Evolutionary conservation across 2,113 vertebrate species (phyloP).

Genomic region (Entelurus aequoreus): DNA sequence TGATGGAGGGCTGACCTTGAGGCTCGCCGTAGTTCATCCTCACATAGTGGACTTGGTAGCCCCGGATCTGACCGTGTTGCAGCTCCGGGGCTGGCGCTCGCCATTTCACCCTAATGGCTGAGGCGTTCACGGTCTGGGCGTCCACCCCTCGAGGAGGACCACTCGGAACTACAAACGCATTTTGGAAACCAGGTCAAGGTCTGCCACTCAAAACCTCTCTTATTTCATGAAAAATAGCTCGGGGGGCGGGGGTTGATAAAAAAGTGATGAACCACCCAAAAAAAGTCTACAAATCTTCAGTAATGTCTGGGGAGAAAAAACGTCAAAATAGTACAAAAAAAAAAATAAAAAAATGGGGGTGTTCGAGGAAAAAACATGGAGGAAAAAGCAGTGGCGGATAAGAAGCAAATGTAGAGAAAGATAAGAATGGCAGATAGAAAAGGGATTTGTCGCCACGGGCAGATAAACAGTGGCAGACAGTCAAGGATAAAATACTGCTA

Average conservation of each 20-base stretch:
- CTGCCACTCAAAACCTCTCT: slow-evolving; percentile 41
- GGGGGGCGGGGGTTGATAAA: slow-evolving; percentile 46
- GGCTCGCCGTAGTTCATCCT: slow-evolving; percentile 87
- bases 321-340: slow-evolving; percentile 63
- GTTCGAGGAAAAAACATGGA: slow-evolving; percentile 78
- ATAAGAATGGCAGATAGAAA: slow-evolving; percentile 63
- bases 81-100: slow-evolving; percentile 86
- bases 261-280: slow-evolving; percentile 43
- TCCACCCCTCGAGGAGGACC: slow-evolving; percentile 92
- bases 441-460: slow-evolving; percentile 56
- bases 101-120: slow-evolving; percentile 91
- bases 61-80: slow-evolving; percentile 90
- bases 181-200: slow-evolving; percentile 80
- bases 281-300: slow-evolving; percentile 42
- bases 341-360: slow-evolving; percentile 69
- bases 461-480: slow-evolving; percentile 62
- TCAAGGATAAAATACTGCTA: slow-evolving; percentile 60
- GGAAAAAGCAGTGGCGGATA: slow-evolving; percentile 86
- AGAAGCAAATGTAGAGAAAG: slow-evolving; percentile 76
- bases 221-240: slow-evolving; percentile 27
- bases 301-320: slow-evolving; percentile 53
- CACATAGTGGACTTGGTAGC: slow-evolving; percentile 95
- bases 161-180: slow-evolving; percentile 97
- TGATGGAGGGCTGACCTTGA: slow-evolving; percentile 85
- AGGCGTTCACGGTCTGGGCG: slow-evolving; percentile 93